phyloP scores from a whole-genome alignment of 1,140 invertebrate genomes.

The Drosophila subpulchrella region DNA sequence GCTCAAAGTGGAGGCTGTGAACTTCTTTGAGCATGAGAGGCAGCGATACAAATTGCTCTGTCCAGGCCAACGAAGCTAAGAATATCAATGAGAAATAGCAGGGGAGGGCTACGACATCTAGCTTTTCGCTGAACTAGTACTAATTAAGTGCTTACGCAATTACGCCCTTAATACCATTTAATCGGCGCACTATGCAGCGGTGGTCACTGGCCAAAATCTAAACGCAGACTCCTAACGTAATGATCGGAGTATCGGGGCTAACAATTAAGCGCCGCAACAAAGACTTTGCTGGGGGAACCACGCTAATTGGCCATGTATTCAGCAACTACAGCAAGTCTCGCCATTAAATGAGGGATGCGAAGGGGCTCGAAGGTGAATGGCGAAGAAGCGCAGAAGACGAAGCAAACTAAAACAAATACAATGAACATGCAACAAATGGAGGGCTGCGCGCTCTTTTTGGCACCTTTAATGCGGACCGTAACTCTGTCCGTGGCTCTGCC shows the following conservation, averaged over 20 bases:
- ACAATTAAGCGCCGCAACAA: slow-evolving; percentile 64
- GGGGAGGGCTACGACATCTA: background rate
- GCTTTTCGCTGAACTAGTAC: slow-evolving; percentile 46
- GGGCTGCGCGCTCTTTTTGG: slow-evolving; percentile 48
- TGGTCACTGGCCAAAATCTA: slow-evolving; percentile 35
- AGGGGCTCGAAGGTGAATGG: slow-evolving; percentile 53
- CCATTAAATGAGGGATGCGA: slow-evolving; percentile 74
- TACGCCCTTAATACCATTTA: slow-evolving; percentile 70
- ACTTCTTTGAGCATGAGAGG: slow-evolving; percentile 16
- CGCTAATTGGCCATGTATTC: slow-evolving; percentile 75
- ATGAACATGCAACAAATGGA: slow-evolving; percentile 79
- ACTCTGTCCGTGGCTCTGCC: slow-evolving; percentile 25
- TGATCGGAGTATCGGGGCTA: slow-evolving; percentile 31
- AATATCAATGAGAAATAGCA: slow-evolving; percentile 6
- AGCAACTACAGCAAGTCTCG: slow-evolving; percentile 72
- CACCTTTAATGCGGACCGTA: slow-evolving; percentile 21
- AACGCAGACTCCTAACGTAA: slow-evolving; percentile 41
- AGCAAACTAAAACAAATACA: slow-evolving; percentile 70
- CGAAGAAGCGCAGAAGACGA: slow-evolving; percentile 56
- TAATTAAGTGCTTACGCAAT: slow-evolving; percentile 74
- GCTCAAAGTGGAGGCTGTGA: background rate
- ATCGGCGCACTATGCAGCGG: slow-evolving; percentile 55
- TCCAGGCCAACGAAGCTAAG: background rate
- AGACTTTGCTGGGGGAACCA: slow-evolving; percentile 57
- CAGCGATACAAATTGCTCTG: slow-evolving; percentile 1